Conservation (phyloP, 92 coral and sea anemone species). For the Chrysogorgia sp. region DNA sequence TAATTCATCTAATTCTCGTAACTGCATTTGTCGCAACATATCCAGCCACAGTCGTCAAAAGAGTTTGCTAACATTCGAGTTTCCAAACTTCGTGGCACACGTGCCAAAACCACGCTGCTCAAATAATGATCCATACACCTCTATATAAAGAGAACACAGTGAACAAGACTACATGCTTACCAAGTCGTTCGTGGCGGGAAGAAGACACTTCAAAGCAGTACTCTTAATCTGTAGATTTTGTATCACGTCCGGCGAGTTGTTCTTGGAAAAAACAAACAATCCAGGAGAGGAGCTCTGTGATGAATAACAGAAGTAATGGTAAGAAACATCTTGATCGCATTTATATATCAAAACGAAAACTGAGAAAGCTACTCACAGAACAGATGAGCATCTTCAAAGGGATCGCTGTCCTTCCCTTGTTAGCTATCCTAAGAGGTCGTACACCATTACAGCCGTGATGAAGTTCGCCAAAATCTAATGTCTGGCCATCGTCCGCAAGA, state of each 20-base stretch:
- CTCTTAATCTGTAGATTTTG: slow-evolving; percentile 8
- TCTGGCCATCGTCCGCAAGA: slow-evolving; percentile 80
- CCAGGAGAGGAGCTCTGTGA: slow-evolving; percentile 21
- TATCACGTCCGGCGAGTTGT: slow-evolving; percentile 15
- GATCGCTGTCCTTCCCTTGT: slow-evolving; percentile 87
- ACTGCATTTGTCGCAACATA: no score
- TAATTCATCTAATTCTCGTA: no score
- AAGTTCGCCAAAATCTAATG: slow-evolving; percentile 91
- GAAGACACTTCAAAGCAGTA: slow-evolving; percentile 26
- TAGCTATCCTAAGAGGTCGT: slow-evolving; percentile 77
- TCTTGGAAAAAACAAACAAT: slow-evolving; percentile 20
- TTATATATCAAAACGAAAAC: neutral
- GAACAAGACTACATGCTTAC: no score
- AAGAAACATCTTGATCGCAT: no score
- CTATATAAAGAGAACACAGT: no score
- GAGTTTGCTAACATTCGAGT: no score
- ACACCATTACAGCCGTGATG: slow-evolving; percentile 74
- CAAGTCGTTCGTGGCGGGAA: slow-evolving; percentile 19
- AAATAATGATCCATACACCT: no score
- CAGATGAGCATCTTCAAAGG: slow-evolving; percentile 89
- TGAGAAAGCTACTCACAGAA: slow-evolving; percentile 79
- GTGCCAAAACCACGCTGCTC: no score
- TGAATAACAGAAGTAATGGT: no score
- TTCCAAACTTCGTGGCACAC: no score
- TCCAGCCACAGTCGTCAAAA: no score